A percentile compares a stretch with the other conserved stretches of the same genome.
These are phyloP conservation scores for Thamnaconus septentrionalis DNA, from an alignment of 2,113 vertebrate species.

Conservation along the genomic window DNA sequence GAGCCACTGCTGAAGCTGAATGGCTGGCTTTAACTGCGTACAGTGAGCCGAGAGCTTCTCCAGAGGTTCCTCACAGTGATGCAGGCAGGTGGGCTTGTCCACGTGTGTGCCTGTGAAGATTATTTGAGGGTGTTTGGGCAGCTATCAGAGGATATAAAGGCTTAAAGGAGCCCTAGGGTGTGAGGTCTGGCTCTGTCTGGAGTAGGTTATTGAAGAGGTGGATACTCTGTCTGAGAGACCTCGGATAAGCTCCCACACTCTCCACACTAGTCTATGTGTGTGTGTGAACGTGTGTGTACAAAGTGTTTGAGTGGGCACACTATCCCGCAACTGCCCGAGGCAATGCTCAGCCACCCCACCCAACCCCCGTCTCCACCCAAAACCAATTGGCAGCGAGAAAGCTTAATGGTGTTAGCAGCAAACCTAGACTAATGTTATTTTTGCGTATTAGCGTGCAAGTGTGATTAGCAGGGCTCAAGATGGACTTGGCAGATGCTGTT, in stretches of 20 bases:
- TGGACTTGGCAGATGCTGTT: neutral
- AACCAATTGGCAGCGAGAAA: slow-evolving; percentile 62
- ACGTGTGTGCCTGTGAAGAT: slow-evolving; percentile 40
- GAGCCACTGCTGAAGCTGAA: slow-evolving; percentile 33
- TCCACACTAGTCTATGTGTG: slow-evolving; percentile 21
- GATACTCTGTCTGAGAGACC: slow-evolving; percentile 28
- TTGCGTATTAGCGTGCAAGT: slow-evolving; percentile 18
- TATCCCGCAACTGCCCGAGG: slow-evolving; percentile 55
- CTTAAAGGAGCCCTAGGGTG: slow-evolving; percentile 58
- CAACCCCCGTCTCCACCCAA: slow-evolving; percentile 57
- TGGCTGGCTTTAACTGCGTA: slow-evolving; percentile 16
- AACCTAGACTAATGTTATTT: slow-evolving; percentile 22
- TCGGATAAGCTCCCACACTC: slow-evolving; percentile 35
- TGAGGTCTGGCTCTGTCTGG: slow-evolving; percentile 55
- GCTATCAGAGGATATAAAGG: slow-evolving; percentile 57
- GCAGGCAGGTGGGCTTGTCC: slow-evolving; percentile 42
- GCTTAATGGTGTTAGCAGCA: slow-evolving; percentile 52
- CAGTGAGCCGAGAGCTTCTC: slow-evolving; percentile 39
- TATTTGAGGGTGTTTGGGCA: slow-evolving; percentile 61
- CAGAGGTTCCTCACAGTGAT: slow-evolving; percentile 55
- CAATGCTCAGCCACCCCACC: slow-evolving; percentile 62
- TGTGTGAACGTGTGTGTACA: slow-evolving; percentile 34
- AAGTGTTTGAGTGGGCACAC: slow-evolving; percentile 38
- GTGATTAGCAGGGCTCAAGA: neutral
- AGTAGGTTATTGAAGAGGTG: slow-evolving; percentile 52